Evolutionary conservation across 2,888 invertebrate genomes (phyloP).

Genomic region (Arge pagana): DNA sequence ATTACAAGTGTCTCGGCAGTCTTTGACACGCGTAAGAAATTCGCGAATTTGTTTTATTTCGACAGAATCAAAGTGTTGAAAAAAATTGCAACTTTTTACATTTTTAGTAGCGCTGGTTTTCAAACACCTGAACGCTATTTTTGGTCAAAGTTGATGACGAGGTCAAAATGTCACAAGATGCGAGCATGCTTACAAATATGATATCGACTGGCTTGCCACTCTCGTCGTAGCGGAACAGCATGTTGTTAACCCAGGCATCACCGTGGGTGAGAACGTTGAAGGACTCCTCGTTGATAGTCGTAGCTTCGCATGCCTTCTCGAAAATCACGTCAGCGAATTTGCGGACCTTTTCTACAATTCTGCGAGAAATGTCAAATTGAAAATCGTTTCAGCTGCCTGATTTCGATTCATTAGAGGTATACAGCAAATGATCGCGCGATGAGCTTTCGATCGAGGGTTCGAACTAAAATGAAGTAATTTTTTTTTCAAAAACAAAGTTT

Average conservation of each 20-base stretch:
- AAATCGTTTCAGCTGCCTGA: too few relatives aligned
- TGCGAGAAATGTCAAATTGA: not conserved
- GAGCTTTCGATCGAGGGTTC: too few relatives aligned
- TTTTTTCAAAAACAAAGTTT: too few relatives aligned
- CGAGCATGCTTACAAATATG: conserved; percentile 44
- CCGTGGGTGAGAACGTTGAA: conserved; percentile 53
- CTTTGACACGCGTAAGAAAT: too few relatives aligned
- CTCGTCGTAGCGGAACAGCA: conserved; percentile 50
- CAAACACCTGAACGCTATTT: not conserved
- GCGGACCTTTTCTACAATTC: conserved; percentile 23
- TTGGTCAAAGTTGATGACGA: not conserved
- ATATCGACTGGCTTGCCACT: conserved; percentile 38
- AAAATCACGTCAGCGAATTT: conserved; percentile 24
- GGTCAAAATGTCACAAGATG: not conserved
- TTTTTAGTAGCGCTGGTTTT: too few relatives aligned
- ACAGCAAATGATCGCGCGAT: too few relatives aligned
- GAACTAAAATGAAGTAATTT: too few relatives aligned
- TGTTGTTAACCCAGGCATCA: conserved; percentile 53
- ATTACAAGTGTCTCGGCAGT: too few relatives aligned
- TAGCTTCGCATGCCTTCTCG: conserved; percentile 19
- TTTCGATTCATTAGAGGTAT: too few relatives aligned
- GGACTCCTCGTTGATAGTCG: conserved; percentile 28
- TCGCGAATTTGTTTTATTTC: conserved; percentile 1
- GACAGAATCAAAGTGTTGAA: not conserved
- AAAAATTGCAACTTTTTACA: too few relatives aligned